Evolutionary conservation across 2,888 invertebrate species (phyloP), one percentile per base, ranked within the genome.

Genomic region (Neocrepidodera transversa): DNA sequence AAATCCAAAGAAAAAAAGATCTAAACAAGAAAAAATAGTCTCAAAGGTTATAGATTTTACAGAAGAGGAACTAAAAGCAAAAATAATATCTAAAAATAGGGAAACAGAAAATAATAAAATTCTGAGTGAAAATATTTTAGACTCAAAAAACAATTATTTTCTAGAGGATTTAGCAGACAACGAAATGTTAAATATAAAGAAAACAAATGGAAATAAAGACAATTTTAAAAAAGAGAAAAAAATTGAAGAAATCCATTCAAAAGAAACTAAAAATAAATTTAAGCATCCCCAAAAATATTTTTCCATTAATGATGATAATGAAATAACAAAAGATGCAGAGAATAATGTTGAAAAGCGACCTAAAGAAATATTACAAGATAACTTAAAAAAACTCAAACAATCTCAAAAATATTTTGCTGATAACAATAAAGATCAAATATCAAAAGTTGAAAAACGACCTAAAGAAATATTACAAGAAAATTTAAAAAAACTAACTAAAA

Each of bases 11-110:
- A n/a, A n/a, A n/a, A n/a, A 2, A 10, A 28, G 10, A 28, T 28
- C 10, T 28, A 28, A 10, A 8, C 8, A 28, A 28, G 28, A 28
- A 28, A 28, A 28, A 28, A 3, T 23, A 23, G 23, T 23, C 23
- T 5, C 23, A 7, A 7, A 23, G 23, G 23, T 8, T 28, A 10
- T 8, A 28, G 28, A 28, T 10, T 6, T 8, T 6, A 10, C 10
- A 8, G 47, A 64, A 30, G 45, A 57, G 26, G 48, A 45, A 28
- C n/a, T 30, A 11, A 58, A 23, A 14, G 30, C 49, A 49, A 18
- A 40, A 17, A 8, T 13, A 11, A 14, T 8, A n/a, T 14, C 10
- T 16, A 14, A 23, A 23, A 23, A 23, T 23, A 23, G 7, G 23
- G 7, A 47, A 26, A 20, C 14, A 30, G 5, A 16, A 14, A n/a